Conservation (phyloP, 2,113 vertebrate species). For the Etheostoma cragini region DNA sequence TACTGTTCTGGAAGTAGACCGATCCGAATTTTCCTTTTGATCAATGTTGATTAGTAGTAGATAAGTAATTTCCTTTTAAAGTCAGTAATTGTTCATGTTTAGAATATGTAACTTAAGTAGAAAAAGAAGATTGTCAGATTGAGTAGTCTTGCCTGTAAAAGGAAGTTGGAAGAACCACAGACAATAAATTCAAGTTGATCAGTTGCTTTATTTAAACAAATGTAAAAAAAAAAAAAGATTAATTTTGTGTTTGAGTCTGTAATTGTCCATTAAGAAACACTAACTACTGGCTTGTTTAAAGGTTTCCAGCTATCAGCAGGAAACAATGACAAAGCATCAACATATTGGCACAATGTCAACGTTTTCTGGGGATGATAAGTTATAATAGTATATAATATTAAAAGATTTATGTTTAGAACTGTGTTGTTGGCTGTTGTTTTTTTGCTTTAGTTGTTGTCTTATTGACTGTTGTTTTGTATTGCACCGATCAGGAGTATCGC, state of each 20-base stretch:
- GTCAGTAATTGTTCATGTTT: not conserved
- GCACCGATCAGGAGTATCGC: too few relatives aligned
- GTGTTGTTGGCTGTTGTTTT: too few relatives aligned
- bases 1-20: not conserved
- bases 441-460: too few relatives aligned
- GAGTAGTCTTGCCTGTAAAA: not conserved
- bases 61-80: not conserved
- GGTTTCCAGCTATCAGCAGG: not conserved
- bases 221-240: not conserved
- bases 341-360: not conserved
- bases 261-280: not conserved
- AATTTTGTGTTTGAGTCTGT: too few relatives aligned
- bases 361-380: not conserved
- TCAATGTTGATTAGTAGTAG: not conserved
- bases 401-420: too few relatives aligned
- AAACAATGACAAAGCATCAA: not conserved
- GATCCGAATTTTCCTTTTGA: not conserved
- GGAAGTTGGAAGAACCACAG: not conserved
- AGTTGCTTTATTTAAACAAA: not conserved
- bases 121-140: not conserved
- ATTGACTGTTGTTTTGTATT: too few relatives aligned
- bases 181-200: not conserved
- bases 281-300: not conserved
- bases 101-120: not conserved
- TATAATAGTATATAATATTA: too few relatives aligned